These are phyloP conservation scores for Macheiramphus alcinus DNA, from an alignment of 2,113 vertebrate genomes.

Conservation along the genomic window DNA sequence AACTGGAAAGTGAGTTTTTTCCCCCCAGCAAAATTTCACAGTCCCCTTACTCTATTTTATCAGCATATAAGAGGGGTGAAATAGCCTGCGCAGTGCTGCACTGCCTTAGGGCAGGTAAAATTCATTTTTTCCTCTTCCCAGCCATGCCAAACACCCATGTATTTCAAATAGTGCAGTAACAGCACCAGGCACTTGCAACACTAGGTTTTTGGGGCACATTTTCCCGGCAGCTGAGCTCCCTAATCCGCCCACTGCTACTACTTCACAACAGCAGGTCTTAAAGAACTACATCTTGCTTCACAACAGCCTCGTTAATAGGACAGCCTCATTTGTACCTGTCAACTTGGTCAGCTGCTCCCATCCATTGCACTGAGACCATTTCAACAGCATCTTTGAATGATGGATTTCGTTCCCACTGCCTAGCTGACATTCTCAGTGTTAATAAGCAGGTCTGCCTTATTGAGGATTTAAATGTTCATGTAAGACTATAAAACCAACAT, in stretches of 20 bases:
- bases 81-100: neutral
- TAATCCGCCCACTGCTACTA: neutral
- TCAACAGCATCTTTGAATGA: neutral
- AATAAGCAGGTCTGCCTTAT: neutral
- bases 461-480: neutral
- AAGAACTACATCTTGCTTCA: neutral
- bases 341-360: neutral
- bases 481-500: accelerated
- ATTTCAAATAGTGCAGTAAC: neutral
- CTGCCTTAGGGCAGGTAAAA: neutral
- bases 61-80: neutral
- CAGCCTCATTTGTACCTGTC: neutral
- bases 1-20: neutral
- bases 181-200: neutral
- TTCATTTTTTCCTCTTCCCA: neutral
- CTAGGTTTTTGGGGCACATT: neutral
- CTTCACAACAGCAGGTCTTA: neutral
- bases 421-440: neutral
- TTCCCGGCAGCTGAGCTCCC: neutral
- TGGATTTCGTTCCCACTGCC: neutral
- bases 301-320: neutral
- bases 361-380: neutral
- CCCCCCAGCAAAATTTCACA: neutral
- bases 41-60: neutral
- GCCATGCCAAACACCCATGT: neutral